Base-by-base conservation (phyloP, 2,888 invertebrate genomes). In the Oeneis ivallda region DNA sequence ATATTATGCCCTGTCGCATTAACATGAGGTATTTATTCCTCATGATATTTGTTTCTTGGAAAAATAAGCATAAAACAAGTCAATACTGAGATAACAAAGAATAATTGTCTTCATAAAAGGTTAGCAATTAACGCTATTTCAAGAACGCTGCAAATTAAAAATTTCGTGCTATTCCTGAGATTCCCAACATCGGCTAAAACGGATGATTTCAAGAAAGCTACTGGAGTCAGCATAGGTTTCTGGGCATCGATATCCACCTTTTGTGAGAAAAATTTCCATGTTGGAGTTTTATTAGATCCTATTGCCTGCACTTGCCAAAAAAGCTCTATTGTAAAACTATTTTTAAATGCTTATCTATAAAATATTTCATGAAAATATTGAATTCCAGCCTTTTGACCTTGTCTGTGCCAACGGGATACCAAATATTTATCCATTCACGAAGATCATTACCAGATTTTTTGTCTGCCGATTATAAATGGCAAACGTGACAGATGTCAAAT, bases 401-500 rank as follows among this genome's bases (percentile, higher is more conserved):
- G 19, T 26, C 15, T 10, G 50, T 26, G 52, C 32, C 26, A 32
- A 45, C 54, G 15, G 47, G 32, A 45, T 47, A 45, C 47, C 26
- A 47, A 17, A 17, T 45, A 47, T 47, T 39, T 54, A 43, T 43
- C 37, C 47, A 47, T 59, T 59, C 59, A 59, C 41, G 13, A 43
- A 32, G n/a, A 56, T 17, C 54, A 54, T 57, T 26, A 7, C 17
- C 17, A 49, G 11, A 34, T 62, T 62, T 62, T 62, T 52, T 57
- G 43, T 56, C 6, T 17, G 43, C 60, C 52, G 49, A 68, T 65
- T 50, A 58, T 41, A 54, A 65, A 63, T 49, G 53, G 41, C 26
- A 53, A 52, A 32, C 60, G 56, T 65, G 65, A 53, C 60, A 63
- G 52, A 64, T 39, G 62, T 59, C 68, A 63, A 65, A 59, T 47